Base-by-base conservation (phyloP, 2,113 vertebrate species). In the Miniopterus natalensis region DNA sequence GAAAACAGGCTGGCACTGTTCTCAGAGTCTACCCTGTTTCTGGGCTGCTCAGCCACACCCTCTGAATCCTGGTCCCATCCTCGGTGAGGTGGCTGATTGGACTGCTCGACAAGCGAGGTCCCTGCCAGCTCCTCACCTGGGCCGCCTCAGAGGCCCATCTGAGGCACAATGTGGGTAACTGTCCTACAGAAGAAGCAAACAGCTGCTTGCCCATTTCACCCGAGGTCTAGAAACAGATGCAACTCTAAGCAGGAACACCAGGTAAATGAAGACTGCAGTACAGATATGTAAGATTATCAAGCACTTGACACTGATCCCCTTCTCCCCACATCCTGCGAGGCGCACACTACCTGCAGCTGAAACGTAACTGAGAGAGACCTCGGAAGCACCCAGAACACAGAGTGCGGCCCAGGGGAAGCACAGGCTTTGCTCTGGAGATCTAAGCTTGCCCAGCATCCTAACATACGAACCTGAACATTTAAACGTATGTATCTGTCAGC, bases 241-340 rank as follows among this genome's bases (percentile, higher is more conserved):
- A 6, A 80, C 57, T 87, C 78, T 71, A 71, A 74, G 47, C 1
- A 92, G 70, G 53, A 95, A 73, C 73, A 79, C 87, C 87, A 91
- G 61, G 95, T 94, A 94, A 75, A 73, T 0, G 8, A 66, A 49
- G 70, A 47, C 73, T 21, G 51, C 10, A 40, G 79, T 51, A 95
- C 86, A 97, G 77, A 97, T 96, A 95, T 1, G 45, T 70, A 94
- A 97, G 84, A 78, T 74, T 96, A 88, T 29, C 73, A 63, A 68
- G 84, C 93, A 93, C 66, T 84, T 47, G 84, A 92, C 74, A 51
- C 74, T 86, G 42, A 88, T 87, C 78, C 63, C 68, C 59, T 45
- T 75, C 47, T 88, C 55, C 59, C 40, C 70, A 61, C 59, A 59
- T 29, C 59, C 88, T 51, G 13, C 63, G 87, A 90, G 66, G 70